Evolutionary conservation across 2,113 vertebrate species (phyloP), one percentile per base, ranked within the genome.

Genomic region (Chlorodrepanis virens): DNA sequence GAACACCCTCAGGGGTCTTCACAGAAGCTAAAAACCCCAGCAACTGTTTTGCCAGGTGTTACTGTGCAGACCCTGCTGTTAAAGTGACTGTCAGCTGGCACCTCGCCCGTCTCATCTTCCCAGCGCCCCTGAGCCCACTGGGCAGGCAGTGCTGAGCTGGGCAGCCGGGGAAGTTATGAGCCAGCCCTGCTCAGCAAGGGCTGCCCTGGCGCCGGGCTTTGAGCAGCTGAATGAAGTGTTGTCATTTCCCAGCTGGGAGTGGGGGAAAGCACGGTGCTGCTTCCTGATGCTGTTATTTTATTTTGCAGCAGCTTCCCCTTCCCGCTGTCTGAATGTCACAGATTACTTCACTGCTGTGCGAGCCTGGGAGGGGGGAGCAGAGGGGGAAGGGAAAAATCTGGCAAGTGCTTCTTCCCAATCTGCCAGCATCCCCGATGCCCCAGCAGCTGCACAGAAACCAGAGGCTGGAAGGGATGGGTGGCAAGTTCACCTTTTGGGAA

Each of bases 251-350:
- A 95, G 94, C 72, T 79, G 95, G 96, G 92, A 96, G 95, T 24
- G 80, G 95, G 92, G 78, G 75, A 52, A 77, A 83, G 92, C 93
- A 28, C 37, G 5, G 94, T 45, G 92, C 89, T 0, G 63, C 94
- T 96, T 96, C 96, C 96, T 94, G 96, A 94, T 14, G 81, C 94
- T 94, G 95, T 91, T 96, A 78, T 95, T 97, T 89, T 91, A 95
- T 96, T 97, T 95, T 95, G 91, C 95, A 80, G 92, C 39, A 1
- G 94, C 96, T 96, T 97, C 94, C 96, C 89, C 94, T 95, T 96
- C 96, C 96, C 86, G 80, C 96, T 96, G 96, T 89, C 95, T 95
- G 83, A 93, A 92, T 94, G 96, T 96, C 96, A 94, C 92, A 89
- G 77, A 95, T 91, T 89, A 83, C 74, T 92, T 35, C 95, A 90